Conservation (phyloP, 2,888 invertebrate species). For the Diabrotica balteata region DNA sequence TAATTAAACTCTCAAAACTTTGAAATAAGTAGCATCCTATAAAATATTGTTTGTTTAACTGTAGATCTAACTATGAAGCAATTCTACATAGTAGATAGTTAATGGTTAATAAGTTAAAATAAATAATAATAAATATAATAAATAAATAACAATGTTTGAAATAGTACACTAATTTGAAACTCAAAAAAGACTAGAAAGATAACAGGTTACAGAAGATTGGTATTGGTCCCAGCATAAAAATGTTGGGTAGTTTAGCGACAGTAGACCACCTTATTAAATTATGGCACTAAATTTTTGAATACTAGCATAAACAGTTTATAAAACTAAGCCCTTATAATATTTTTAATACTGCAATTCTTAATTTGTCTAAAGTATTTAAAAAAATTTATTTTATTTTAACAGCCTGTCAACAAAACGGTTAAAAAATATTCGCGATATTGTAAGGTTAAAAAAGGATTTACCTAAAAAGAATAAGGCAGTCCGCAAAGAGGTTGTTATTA, state of each 20-base stretch:
- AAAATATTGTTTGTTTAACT: slow-evolving; percentile 17
- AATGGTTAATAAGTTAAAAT: slow-evolving; percentile 21
- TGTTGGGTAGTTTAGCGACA: slow-evolving; percentile 41
- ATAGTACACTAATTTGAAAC: not conserved
- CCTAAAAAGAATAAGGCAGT: too few species aligned
- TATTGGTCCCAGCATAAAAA: slow-evolving; percentile 48
- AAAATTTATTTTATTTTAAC: too few species aligned
- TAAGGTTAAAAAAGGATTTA: too few species aligned
- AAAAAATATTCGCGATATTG: too few species aligned
- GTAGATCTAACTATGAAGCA: slow-evolving; percentile 16
- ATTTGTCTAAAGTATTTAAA: too few species aligned
- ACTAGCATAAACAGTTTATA: not conserved
- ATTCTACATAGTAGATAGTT: slow-evolving; percentile 43
- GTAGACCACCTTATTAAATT: slow-evolving; percentile 12
- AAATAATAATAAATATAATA: slow-evolving; percentile 38
- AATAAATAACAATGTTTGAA: slow-evolving; percentile 13
- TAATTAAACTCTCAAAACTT: too few species aligned
- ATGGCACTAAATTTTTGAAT: not conserved
- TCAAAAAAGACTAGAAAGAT: slow-evolving; percentile 17
- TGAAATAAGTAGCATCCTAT: too few species aligned
- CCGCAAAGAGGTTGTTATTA: too few species aligned
- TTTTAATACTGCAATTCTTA: too few species aligned
- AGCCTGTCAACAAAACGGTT: too few species aligned
- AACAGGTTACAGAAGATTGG: not conserved
- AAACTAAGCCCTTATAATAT: too few species aligned